A percentile compares a stretch with the other conserved stretches of the same genome.
Evolutionary conservation across 2,797 vertebrate genomes (phyloP).

Genomic region (Etheostoma nigrum): DNA sequence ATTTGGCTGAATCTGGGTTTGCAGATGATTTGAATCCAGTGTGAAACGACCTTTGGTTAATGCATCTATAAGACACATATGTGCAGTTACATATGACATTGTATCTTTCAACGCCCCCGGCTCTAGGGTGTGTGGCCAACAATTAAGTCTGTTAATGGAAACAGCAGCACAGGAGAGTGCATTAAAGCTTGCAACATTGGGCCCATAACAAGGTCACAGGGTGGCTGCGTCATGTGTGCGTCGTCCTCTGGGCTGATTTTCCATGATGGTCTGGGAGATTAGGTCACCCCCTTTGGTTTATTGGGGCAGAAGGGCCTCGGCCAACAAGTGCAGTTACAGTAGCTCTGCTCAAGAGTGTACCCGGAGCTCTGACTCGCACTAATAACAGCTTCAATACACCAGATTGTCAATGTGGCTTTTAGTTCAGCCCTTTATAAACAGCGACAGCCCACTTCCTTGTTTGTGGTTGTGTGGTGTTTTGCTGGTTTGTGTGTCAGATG

Average conservation of each 20-base stretch:
- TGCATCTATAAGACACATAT: not conserved
- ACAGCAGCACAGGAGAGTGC: conserved; percentile 20
- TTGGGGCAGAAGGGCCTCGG: conserved; percentile 55
- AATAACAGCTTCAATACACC: not conserved
- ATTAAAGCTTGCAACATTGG: conserved; percentile 41
- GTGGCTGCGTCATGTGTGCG: not conserved
- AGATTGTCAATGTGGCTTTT: conserved; percentile 15
- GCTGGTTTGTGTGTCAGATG: conserved; percentile 20
- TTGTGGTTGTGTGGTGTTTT: conserved; percentile 5
- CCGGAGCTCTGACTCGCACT: conserved; percentile 7
- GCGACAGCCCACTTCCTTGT: conserved; percentile 39
- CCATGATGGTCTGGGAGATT: conserved; percentile 40
- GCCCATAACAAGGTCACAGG: conserved; percentile 24
- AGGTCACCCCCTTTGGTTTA: conserved; percentile 38
- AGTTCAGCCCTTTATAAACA: conserved; percentile 12
- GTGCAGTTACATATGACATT: not conserved
- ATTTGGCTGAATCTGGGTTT: not conserved
- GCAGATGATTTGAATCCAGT: not conserved
- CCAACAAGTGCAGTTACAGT: conserved; percentile 48
- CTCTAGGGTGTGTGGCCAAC: conserved; percentile 6
- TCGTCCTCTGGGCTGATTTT: conserved; percentile 45
- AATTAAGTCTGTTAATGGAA: conserved; percentile 33
- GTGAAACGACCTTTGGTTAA: not conserved
- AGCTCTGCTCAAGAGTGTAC: not conserved
- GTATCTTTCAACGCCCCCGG: not conserved